Evolutionary conservation across 2,113 vertebrate species (phyloP).

Genomic region (Cepphus grylle): DNA sequence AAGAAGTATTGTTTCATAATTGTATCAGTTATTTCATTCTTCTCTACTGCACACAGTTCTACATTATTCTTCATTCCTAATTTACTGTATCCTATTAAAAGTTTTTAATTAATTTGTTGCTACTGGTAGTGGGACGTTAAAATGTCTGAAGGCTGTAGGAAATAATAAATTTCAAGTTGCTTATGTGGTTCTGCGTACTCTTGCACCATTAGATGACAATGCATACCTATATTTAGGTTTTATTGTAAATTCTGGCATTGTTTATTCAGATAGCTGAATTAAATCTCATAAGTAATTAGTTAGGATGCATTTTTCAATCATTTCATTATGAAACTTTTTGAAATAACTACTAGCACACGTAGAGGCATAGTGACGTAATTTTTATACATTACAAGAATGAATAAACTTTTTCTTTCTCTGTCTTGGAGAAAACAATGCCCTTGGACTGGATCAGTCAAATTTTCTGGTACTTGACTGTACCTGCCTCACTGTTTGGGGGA

Average conservation of each 20-base stretch:
- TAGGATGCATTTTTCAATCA: slow-evolving; percentile 2
- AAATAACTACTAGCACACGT: background rate
- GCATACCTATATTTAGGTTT: slow-evolving; percentile 11
- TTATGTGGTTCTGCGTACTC: slow-evolving; percentile 16
- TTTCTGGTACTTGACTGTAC: background rate
- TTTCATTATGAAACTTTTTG: background rate
- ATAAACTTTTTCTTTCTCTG: background rate
- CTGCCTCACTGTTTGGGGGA: background rate
- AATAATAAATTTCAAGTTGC: slow-evolving; percentile 55
- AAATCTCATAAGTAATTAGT: slow-evolving; percentile 16
- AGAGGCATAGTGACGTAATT: background rate
- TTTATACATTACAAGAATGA: background rate
- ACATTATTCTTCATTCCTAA: slow-evolving; percentile 36
- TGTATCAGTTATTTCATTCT: slow-evolving; percentile 42
- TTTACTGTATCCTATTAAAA: slow-evolving; percentile 60
- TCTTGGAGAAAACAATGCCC: background rate
- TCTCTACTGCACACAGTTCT: slow-evolving; percentile 13
- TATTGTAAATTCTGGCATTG: slow-evolving; percentile 34
- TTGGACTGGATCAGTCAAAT: background rate
- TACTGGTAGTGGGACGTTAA: slow-evolving; percentile 49
- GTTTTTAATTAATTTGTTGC: slow-evolving; percentile 63
- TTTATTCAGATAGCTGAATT: slow-evolving; percentile 27
- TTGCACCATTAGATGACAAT: slow-evolving; percentile 19
- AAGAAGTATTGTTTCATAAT: slow-evolving; percentile 36
- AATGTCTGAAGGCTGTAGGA: slow-evolving; percentile 44